Evolutionary conservation across 2,888 invertebrate genomes (phyloP).

Genomic region (Cerastis leucographa): DNA sequence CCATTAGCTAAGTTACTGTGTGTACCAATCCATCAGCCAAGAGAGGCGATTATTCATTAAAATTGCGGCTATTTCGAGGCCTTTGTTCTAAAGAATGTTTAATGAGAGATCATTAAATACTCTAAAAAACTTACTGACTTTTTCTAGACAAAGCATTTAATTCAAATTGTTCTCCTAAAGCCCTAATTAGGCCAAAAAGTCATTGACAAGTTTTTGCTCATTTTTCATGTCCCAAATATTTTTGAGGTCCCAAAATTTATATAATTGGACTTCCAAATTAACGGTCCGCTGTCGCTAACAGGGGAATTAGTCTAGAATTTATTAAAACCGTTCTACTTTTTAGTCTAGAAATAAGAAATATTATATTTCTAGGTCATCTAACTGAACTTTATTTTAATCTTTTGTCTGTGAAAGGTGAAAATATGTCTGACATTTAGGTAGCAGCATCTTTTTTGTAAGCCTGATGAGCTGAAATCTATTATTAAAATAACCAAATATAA

Average conservation of each 20-base stretch:
- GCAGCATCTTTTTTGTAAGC: not conserved
- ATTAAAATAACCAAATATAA: too few species aligned
- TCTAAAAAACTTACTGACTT: not conserved
- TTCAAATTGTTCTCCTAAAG: slow-evolving; percentile 19
- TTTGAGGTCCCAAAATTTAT: slow-evolving; percentile 35
- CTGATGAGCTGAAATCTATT: not conserved
- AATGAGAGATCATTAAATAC: not conserved
- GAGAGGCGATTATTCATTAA: not conserved
- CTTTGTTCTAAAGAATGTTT: not conserved
- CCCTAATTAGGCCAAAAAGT: slow-evolving; percentile 22
- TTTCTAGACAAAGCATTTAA: slow-evolving; percentile 11
- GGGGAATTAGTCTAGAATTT: slow-evolving; percentile 42
- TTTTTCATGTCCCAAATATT: slow-evolving; percentile 21
- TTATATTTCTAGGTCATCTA: slow-evolving; percentile 3
- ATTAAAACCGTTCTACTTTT: slow-evolving; percentile 45
- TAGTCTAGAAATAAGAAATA: slow-evolving; percentile 37
- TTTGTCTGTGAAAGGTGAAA: slow-evolving; percentile 19
- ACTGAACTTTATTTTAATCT: slow-evolving; percentile 4
- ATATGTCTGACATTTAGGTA: not conserved
- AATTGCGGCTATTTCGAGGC: not conserved
- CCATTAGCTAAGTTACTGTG: not conserved
- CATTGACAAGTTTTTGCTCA: slow-evolving; percentile 16
- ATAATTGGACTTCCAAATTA: slow-evolving; percentile 49
- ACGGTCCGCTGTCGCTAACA: slow-evolving; percentile 35
- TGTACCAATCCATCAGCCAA: not conserved